Conservation (phyloP, 2,797 vertebrate species). For the Lophius americanus region DNA sequence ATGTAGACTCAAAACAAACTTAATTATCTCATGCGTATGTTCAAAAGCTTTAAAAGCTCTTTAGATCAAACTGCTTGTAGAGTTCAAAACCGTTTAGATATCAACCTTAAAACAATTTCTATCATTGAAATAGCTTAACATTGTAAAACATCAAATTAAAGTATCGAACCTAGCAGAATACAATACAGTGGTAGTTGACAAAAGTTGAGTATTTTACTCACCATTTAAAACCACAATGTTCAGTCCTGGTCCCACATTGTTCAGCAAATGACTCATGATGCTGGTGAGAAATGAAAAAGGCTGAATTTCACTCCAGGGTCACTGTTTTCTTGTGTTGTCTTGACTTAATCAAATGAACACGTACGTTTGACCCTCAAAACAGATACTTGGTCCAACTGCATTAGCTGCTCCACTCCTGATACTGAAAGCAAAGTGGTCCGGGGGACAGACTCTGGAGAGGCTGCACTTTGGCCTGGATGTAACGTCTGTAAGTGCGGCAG, state of each 20-base stretch:
- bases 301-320: constrained; percentile 3
- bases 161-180: not conserved
- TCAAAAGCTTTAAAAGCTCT: no score
- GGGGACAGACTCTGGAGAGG: constrained; percentile 75
- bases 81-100: no score
- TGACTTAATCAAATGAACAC: constrained; percentile 43
- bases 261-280: constrained; percentile 85
- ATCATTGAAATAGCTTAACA: no score
- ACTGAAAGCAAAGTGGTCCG: constrained; percentile 79
- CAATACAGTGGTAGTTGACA: not conserved
- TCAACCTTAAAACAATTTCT: no score
- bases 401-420: constrained; percentile 86
- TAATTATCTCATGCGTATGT: no score
- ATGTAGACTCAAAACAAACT: no score
- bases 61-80: no score
- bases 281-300: constrained; percentile 68
- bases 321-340: not conserved
- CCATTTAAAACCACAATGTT: constrained; percentile 88
- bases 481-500: constrained; percentile 30
- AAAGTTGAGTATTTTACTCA: constrained; percentile 67
- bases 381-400: constrained; percentile 89
- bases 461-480: constrained; percentile 71
- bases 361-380: constrained; percentile 85
- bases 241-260: constrained; percentile 88
- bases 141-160: not conserved